Base-by-base conservation (phyloP, 1,140 invertebrate genomes). In the Leptonema lineaticorne region DNA sequence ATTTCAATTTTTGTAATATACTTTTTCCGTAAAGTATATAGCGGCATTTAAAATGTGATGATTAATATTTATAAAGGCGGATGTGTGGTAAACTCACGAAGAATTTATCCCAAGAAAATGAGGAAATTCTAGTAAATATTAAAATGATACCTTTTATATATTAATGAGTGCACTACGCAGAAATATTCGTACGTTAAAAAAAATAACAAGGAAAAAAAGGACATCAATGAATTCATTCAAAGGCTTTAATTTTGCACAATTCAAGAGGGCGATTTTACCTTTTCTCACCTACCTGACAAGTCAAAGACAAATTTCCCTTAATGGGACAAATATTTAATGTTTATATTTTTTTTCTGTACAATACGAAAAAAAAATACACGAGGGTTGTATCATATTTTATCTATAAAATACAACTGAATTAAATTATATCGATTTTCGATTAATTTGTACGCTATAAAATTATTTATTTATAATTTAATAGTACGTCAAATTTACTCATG, bases 251-350 rank as follows among this genome's bases (percentile, higher is more conserved):
- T 62, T 62, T 26, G 59, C 59, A 62, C 59, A 24, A 59, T 59
- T 59, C 18, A 2, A 20, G 8, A 3, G 37, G 29, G 26, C 26
- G 14, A 28, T 58, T 62, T 16, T 41, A 29, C 33, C 29, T 30
- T 28, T 63, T 63, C 62, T 37, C 37, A 64, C 41, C 62, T 64
- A 64, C 62, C 62, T 64, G 62, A 6, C n/a, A 11, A 29, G 33
- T 33, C 11, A 41, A 41, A 53, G 62, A 64, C 45, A 64, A 50
- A 50, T 27, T 50, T 41, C n/a, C 26, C 22, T 27, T 50, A 64
- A 64, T 64, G 62, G 62, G 45, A 50, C 45, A 64, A 6, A 45
- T 50, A 46, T 45, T 62, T n/a, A 37, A 45, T 16, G n/a, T 6
- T 18, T 18, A 30, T 5, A 8, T 1, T 16, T 37, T 33, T 30